Evolutionary conservation across 2,888 invertebrate species (phyloP).

Genomic region (Patella caerulea): DNA sequence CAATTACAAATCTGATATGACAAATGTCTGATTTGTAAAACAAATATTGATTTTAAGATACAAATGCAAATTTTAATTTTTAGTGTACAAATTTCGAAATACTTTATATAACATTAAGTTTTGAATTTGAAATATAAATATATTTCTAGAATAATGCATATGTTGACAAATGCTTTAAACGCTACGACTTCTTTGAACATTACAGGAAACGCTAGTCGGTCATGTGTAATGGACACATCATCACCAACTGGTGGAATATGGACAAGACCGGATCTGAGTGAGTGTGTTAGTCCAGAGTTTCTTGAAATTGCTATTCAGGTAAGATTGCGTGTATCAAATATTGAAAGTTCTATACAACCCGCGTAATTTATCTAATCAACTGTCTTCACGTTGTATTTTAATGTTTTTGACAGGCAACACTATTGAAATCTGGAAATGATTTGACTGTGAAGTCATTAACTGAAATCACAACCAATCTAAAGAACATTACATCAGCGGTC

Average conservation of each 20-base stretch:
- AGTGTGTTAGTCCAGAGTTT: slow-evolving; percentile 47
- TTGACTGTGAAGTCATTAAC: slow-evolving; percentile 19
- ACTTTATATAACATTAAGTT: too few relatives aligned
- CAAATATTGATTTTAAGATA: too few relatives aligned
- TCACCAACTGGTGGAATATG: slow-evolving; percentile 39
- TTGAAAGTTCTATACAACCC: too few relatives aligned
- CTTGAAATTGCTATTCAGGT: slow-evolving; percentile 36
- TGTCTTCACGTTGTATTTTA: neutral
- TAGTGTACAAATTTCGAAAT: too few relatives aligned
- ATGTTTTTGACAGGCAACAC: slow-evolving; percentile 11
- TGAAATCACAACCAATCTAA: slow-evolving; percentile 35
- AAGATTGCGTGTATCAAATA: neutral
- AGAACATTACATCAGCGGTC: slow-evolving; percentile 28
- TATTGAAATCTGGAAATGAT: neutral
- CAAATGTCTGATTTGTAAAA: too few relatives aligned
- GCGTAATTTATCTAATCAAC: too few relatives aligned
- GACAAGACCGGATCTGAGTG: slow-evolving; percentile 48
- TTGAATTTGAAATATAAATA: too few relatives aligned
- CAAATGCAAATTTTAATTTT: too few relatives aligned
- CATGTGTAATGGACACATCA: slow-evolving; percentile 33
- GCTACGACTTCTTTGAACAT: neutral
- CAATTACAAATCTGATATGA: too few relatives aligned
- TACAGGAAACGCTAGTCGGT: slow-evolving; percentile 43
- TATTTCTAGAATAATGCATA: too few relatives aligned
- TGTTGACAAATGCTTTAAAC: too few relatives aligned